Evolutionary conservation across 2,797 vertebrate species (phyloP).

Genomic region (Scleropages formosus): DNA sequence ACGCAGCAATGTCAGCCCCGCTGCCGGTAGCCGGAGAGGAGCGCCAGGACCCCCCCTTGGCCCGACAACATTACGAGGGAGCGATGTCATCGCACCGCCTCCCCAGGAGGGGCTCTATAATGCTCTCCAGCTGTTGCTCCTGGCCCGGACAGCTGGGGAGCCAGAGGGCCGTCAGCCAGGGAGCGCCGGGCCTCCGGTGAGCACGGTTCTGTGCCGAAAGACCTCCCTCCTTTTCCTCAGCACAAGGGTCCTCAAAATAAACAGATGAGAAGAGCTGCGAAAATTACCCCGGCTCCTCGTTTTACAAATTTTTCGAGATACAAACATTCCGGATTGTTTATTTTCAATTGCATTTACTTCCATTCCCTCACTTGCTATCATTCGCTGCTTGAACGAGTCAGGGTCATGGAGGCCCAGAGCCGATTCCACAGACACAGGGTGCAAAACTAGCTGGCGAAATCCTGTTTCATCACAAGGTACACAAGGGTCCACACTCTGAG

Average conservation of each 20-base stretch:
- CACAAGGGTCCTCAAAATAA: neutral
- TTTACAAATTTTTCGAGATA: no score
- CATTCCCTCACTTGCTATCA: no score
- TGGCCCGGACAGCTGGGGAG: neutral
- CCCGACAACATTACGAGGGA: slow-evolving; percentile 27
- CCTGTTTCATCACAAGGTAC: no score
- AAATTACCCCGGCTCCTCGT: neutral
- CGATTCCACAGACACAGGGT: no score
- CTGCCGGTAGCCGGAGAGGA: slow-evolving; percentile 21
- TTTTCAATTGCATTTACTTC: no score
- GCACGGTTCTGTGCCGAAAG: neutral
- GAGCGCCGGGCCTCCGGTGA: neutral
- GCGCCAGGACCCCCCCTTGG: neutral
- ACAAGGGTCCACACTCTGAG: no score
- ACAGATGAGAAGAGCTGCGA: no score
- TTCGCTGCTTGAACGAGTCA: no score
- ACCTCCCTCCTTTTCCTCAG: no score
- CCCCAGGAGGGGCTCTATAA: neutral
- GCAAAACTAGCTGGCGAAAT: no score
- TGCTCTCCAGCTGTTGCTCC: slow-evolving; percentile 23
- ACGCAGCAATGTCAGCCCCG: neutral
- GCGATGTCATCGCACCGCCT: slow-evolving; percentile 26
- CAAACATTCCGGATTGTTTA: no score
- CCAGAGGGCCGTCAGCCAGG: neutral
- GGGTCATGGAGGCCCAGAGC: no score